Evolutionary conservation across 2,888 invertebrate genomes (phyloP).

Genomic region (Vanessa cardui): DNA sequence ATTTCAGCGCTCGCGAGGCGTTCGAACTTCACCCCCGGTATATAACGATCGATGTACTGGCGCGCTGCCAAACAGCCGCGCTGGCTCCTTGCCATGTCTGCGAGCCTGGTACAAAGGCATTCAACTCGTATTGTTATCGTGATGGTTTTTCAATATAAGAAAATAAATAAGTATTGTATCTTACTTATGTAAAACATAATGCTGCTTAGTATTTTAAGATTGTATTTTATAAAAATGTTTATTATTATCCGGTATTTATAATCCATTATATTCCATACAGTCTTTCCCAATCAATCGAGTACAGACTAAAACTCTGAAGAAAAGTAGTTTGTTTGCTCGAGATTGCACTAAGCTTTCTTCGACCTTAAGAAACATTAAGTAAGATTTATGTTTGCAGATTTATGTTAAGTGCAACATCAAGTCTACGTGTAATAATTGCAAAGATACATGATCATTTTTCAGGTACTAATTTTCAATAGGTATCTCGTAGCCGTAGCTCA

Average conservation of each 20-base stretch:
- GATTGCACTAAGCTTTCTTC: no score
- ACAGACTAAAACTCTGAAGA: no score
- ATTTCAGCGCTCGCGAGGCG: conserved; percentile 34
- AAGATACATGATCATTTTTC: no score
- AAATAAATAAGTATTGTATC: conserved; percentile 16
- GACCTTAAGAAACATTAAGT: no score
- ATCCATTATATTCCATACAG: neutral
- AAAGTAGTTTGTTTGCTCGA: no score
- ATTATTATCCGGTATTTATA: neutral
- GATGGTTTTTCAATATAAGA: conserved; percentile 34
- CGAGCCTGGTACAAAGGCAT: conserved; percentile 28
- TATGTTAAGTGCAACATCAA: no score
- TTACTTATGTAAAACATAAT: conserved; percentile 11
- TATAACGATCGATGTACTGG: conserved; percentile 45
- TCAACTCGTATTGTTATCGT: conserved; percentile 26
- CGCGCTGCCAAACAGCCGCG: conserved; percentile 39
- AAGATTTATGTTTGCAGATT: no score
- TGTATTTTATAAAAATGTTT: neutral
- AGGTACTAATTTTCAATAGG: no score
- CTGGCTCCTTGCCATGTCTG: conserved; percentile 33
- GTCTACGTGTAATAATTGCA: no score
- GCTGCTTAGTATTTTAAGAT: neutral
- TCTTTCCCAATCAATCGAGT: no score
- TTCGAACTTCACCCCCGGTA: conserved; percentile 31
- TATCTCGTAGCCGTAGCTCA: no score